phyloP scores from a whole-genome alignment of 2,888 invertebrate genomes.

The Erpobdella octoculata region DNA sequence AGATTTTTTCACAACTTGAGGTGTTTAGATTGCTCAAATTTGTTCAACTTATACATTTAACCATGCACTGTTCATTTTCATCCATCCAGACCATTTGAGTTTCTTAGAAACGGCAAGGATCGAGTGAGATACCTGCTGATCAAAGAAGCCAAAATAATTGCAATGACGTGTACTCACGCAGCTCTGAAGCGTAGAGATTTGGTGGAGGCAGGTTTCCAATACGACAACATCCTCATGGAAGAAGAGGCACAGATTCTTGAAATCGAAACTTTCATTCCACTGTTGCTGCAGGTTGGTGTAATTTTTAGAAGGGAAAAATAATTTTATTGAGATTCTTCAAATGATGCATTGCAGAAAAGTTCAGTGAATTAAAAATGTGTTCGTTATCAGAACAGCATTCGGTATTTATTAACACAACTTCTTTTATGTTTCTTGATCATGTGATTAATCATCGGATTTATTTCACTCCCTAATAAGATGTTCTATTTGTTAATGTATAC shows the following conservation, averaged over 20 bases:
- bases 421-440: too few species aligned
- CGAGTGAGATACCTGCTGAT: constrained; percentile 90
- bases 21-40: too few species aligned
- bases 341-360: too few species aligned
- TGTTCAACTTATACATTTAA: too few species aligned
- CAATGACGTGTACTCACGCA: constrained; percentile 99
- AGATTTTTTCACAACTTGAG: constrained; percentile 90
- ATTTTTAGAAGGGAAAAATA: too few species aligned
- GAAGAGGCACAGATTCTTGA: constrained; percentile 97
- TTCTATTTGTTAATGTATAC: too few species aligned
- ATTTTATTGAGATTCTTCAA: too few species aligned
- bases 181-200: constrained; percentile 90
- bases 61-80: constrained; percentile 36
- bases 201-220: constrained; percentile 76
- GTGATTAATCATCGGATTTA: too few species aligned
- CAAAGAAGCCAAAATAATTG: constrained; percentile 97
- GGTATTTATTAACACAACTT: too few species aligned
- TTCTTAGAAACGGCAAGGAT: constrained; percentile 86
- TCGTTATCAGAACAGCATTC: too few species aligned
- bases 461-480: too few species aligned
- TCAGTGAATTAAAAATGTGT: too few species aligned
- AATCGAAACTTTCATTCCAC: constrained; percentile 97
- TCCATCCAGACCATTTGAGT: constrained; percentile 94
- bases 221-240: constrained; percentile 98
- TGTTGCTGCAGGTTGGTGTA: constrained; percentile 78